Base-by-base conservation (phyloP, 1,140 invertebrate genomes). In the Drosophila grimshawi region DNA sequence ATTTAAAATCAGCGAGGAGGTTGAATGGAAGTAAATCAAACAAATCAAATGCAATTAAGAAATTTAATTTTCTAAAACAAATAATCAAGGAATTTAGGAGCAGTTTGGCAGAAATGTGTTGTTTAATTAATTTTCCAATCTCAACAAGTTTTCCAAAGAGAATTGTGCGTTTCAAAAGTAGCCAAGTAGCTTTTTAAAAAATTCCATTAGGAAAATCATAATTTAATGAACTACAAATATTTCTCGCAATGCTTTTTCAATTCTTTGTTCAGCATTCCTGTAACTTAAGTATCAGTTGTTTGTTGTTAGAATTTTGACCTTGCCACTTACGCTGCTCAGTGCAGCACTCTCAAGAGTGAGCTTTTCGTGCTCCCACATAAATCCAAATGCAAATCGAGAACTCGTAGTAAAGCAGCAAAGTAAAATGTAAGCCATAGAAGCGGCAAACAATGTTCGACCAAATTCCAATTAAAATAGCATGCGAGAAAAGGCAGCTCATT, bases 381-480 rank as follows among this genome's bases (percentile, higher is more conserved):
- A 63, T 69, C 19, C 37, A 72, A 48, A 39, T 43, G 10, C 39
- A 43, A 43, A 43, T 43, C 39, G 3, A n/a, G 39, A 41, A 19
- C 19, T 19, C 19, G 19, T 19, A 41, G 39, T 41, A 1, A 41
- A 11, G 35, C 10, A 35, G 48, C 27, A 46, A 45, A 81, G 51
- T 56, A 48, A 46, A 55, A 37, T 39, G 72, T 62, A 77, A 82
- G 51, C 52, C 63, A 69, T 30, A 49, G 61, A 77, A 70, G 56
- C 32, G 35, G 51, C 65, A 51, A 33, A 46, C 53, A 76, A 78
- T 76, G 73, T 43, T 52, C 66, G 32, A 49, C 30, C 61, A 64
- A 66, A 86, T 76, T 86, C 66, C 74, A 86, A 81, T 86, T 86
- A 86, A 85, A 64, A 55, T 52, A 49, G 55, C 70, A 76, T 76